These are phyloP conservation scores for Stegastes partitus DNA, from an alignment of 2,113 vertebrate genomes.

Conservation along the genomic window DNA sequence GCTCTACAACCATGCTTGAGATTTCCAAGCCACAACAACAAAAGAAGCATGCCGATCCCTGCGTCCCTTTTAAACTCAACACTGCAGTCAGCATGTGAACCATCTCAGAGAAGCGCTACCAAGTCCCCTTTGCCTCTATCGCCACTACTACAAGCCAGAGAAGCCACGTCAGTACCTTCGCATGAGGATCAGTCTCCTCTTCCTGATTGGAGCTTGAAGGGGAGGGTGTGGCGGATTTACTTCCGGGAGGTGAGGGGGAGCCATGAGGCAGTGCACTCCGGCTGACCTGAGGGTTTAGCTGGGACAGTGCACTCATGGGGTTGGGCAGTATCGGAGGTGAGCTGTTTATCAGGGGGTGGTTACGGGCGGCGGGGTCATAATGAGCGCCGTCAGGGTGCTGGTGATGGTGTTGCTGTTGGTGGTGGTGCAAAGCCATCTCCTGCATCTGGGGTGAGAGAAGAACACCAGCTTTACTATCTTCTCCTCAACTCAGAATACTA, in stretches of 20 bases:
- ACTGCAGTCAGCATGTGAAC: constrained; percentile 23
- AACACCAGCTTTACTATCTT: constrained; percentile 86
- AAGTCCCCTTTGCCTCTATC: constrained; percentile 21
- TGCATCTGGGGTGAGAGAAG: constrained; percentile 93
- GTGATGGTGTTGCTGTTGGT: constrained; percentile 79
- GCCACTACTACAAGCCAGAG: constrained; percentile 39
- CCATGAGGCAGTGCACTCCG: constrained; percentile 89
- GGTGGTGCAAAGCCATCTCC: constrained; percentile 93
- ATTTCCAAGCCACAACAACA: constrained; percentile 28
- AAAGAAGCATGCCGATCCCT: too few relatives aligned
- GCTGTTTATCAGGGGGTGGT: constrained; percentile 92
- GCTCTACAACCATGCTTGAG: background rate
- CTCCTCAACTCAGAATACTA: constrained; percentile 56
- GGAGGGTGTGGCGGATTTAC: constrained; percentile 98
- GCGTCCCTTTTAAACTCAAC: constrained; percentile 18
- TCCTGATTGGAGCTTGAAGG: constrained; percentile 99
- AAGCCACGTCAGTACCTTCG: constrained; percentile 89
- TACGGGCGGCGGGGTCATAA: constrained; percentile 89
- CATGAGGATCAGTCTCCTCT: constrained; percentile 96
- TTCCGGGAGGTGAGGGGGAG: constrained; percentile 96
- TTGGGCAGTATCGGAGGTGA: constrained; percentile 91
- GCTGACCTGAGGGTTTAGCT: constrained; percentile 97
- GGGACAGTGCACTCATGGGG: constrained; percentile 94
- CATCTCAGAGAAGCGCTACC: constrained; percentile 37
- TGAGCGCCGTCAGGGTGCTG: constrained; percentile 86